Evolutionary conservation across 2,888 invertebrate species (phyloP).

Genomic region (Serrognathus titanus): DNA sequence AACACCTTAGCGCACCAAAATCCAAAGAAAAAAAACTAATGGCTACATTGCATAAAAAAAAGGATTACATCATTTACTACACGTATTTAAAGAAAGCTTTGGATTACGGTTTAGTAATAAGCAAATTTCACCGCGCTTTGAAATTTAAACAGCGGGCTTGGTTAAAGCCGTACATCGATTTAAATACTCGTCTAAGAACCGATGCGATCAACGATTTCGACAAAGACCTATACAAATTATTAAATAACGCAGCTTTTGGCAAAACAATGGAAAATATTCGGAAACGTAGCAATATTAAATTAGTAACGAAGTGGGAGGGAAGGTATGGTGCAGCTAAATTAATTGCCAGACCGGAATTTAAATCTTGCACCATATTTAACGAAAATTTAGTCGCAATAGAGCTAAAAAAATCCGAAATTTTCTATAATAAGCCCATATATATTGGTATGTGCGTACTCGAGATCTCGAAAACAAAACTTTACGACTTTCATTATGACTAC

Average conservation of each 20-base stretch:
- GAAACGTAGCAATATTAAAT: neutral
- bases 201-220: neutral
- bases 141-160: neutral
- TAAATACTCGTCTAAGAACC: neutral
- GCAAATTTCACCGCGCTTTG: neutral
- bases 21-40: constrained; percentile 5
- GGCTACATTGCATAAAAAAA: constrained; percentile 3
- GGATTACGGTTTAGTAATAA: neutral
- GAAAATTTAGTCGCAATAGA: neutral
- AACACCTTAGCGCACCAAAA: neutral
- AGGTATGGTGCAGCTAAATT: neutral
- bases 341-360: neutral
- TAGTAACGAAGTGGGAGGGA: neutral
- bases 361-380: neutral
- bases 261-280: constrained; percentile 5
- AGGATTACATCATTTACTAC: constrained; percentile 6
- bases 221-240: constrained; percentile 2
- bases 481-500: neutral
- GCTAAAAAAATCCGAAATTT: neutral
- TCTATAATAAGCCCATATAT: neutral
- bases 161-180: neutral
- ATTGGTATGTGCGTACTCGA: neutral
- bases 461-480: neutral
- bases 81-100: constrained; percentile 1
- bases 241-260: constrained; percentile 3